Evolutionary conservation across 2,888 invertebrate species (phyloP).

Genomic region (Dichetophora obliterata): DNA sequence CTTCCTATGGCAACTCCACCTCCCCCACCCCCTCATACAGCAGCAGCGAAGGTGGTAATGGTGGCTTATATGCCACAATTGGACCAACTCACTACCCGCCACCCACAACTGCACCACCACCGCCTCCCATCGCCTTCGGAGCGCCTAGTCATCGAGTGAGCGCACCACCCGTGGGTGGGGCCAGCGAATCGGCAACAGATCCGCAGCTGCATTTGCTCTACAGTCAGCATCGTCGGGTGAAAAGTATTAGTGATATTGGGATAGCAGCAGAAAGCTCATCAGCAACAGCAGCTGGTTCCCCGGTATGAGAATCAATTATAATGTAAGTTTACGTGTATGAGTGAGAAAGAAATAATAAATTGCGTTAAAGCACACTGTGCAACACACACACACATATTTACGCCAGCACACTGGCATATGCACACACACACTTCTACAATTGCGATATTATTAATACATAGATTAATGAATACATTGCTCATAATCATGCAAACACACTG

Average conservation of each 20-base stretch:
- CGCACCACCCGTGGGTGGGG: constrained; percentile 64
- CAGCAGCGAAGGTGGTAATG: constrained; percentile 68
- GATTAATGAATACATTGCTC: too few species aligned
- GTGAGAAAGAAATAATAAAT: constrained; percentile 8
- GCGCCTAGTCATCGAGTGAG: constrained; percentile 67
- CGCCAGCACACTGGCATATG: not conserved
- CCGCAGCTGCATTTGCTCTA: constrained; percentile 62
- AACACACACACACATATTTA: not conserved
- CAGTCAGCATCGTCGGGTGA: constrained; percentile 68
- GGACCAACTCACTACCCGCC: constrained; percentile 56
- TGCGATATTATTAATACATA: too few species aligned
- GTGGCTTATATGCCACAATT: constrained; percentile 70
- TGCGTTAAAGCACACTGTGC: not conserved
- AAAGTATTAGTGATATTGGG: constrained; percentile 69
- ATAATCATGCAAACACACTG: too few species aligned
- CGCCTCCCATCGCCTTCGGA: constrained; percentile 59
- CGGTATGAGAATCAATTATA: constrained; percentile 63
- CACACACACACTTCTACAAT: too few species aligned
- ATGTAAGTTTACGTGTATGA: constrained; percentile 48
- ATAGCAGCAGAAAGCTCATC: constrained; percentile 55
- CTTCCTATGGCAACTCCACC: constrained; percentile 69
- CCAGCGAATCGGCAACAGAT: constrained; percentile 54
- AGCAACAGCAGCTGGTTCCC: constrained; percentile 55
- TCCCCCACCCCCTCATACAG: constrained; percentile 71
- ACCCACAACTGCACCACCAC: constrained; percentile 67